Evolutionary conservation across 2,113 vertebrate species (phyloP).

Genomic region (Nicator chloris): DNA sequence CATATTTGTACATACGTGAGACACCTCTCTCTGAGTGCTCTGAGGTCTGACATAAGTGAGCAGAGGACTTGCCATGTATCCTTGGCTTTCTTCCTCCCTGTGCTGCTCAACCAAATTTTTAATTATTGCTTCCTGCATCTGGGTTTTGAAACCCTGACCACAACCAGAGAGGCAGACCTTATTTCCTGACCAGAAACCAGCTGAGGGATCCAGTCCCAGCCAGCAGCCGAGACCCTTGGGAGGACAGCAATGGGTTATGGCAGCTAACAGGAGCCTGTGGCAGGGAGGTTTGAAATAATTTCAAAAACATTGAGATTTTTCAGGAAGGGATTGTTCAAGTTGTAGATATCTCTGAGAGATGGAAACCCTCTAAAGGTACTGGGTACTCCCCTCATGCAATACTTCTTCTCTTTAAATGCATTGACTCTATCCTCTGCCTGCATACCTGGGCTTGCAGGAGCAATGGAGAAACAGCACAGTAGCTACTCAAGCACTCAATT

Average conservation of each 20-base stretch:
- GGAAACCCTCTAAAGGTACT: neutral
- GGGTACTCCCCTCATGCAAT: rapidly evolving
- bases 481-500: neutral
- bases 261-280: neutral
- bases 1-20: rapidly evolving
- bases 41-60: neutral
- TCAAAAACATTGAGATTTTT: neutral
- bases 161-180: neutral
- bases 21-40: neutral
- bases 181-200: neutral
- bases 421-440: neutral
- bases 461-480: neutral
- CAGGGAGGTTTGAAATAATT: neutral
- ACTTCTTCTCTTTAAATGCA: neutral
- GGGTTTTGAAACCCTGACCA: neutral
- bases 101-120: neutral
- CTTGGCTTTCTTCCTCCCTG: neutral
- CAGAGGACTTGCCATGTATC: neutral
- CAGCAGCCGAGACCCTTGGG: neutral
- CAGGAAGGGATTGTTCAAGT: neutral
- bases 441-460: neutral
- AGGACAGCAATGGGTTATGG: neutral
- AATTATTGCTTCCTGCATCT: neutral
- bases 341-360: neutral
- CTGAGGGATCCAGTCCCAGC: neutral